Evolutionary conservation across 2,888 invertebrate species (phyloP), one percentile per base, ranked within the genome.

Genomic region (Netelia fuscicornis): DNA sequence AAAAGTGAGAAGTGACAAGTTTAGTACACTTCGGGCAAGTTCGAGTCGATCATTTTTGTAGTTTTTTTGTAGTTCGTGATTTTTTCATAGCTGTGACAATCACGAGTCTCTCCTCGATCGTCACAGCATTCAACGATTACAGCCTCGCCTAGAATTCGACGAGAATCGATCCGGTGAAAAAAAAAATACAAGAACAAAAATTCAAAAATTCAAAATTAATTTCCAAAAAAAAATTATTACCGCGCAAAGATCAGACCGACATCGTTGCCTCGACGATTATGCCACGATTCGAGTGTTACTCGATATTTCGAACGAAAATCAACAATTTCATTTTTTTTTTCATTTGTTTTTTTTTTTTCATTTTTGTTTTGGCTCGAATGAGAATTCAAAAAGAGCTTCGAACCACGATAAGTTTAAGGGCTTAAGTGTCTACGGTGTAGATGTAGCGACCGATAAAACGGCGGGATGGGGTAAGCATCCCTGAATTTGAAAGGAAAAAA

Each of bases 381-480:
- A 25, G 11, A 37, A 37, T 37, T 37, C 6, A 37, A 60, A 60
- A 79, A 54, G 58, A 67, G 56, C 79, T 80, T 72, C 17, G 60
- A 23, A 9, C 37, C 6, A 6, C 30, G 60, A 42, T 80, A 56
- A 72, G 71, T 72, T 71, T 56, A 71, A 30, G 30, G 30, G 60
- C 68, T 68, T 70, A 62, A 60, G 25, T 44, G 37, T 30, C 52
- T 37, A 37, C 25, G 20, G 20, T 60, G 13, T 48, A 48, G 10
- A 56, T 56, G 37, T 23, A 25, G 42, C 17, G 5, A 52, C 25
- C 42, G 82, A 58, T 60, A 20, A 44, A 71, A 72, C 67, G 67
- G 48, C 60, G 52, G 76, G 67, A 48, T 77, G 72, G 78, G 77
- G 77, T 78, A 77, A 82, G 77, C 67, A 60, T 82, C 77, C 77